Conservation (phyloP, 2,113 vertebrate species). For the Pelobates fuscus region DNA sequence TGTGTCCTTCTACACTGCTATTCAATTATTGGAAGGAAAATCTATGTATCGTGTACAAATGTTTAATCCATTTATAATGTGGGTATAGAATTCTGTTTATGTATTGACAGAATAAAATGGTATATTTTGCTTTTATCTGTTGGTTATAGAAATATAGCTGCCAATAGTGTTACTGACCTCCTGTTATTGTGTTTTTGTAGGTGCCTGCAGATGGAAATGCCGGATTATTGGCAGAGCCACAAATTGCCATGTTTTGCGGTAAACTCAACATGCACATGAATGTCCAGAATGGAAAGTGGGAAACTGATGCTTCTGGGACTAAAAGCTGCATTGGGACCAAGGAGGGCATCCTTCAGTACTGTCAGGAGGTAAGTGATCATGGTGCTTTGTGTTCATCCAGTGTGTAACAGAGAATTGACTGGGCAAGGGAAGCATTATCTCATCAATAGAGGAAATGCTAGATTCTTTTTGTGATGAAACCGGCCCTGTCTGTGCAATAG, state of each 20-base stretch:
- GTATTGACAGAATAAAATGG: no score
- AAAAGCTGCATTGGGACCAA: slow-evolving; percentile 92
- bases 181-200: slow-evolving; percentile 60
- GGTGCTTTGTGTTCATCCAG: background rate
- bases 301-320: slow-evolving; percentile 82
- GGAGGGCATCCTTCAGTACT: slow-evolving; percentile 96
- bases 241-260: slow-evolving; percentile 95
- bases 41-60: no score
- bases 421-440: background rate
- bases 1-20: no score
- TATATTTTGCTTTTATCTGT: no score
- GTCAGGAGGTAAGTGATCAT: slow-evolving; percentile 82
- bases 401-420: background rate
- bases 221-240: slow-evolving; percentile 92
- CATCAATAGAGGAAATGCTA: background rate
- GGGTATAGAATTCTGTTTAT: no score
- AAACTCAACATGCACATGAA: slow-evolving; percentile 99
- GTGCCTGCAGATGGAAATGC: slow-evolving; percentile 88
- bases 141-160: no score
- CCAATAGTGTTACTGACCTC: no score
- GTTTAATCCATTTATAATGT: no score
- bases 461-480: background rate
- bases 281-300: slow-evolving; percentile 95
- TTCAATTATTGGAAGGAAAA: no score
- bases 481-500: background rate